Evolutionary conservation across 2,113 vertebrate species (phyloP).

Genomic region (Hipposideros armiger): DNA sequence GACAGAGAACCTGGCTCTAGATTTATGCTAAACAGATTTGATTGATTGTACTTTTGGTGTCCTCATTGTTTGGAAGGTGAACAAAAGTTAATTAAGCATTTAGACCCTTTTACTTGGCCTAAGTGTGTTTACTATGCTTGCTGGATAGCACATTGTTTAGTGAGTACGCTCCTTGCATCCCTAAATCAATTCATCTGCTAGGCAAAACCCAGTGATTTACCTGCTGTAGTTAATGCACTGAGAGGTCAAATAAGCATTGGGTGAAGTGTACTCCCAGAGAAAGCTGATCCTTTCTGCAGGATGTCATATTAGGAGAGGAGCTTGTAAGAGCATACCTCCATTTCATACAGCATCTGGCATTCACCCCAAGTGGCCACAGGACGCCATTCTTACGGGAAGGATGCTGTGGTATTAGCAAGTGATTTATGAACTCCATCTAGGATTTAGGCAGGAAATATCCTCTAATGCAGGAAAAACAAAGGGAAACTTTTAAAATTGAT

Average conservation of each 20-base stretch:
- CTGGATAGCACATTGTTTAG: constrained; percentile 55
- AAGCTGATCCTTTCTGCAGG: constrained; percentile 61
- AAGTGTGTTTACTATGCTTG: constrained; percentile 59
- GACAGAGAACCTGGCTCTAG: background rate
- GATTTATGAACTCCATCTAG: constrained; percentile 67
- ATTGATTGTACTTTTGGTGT: constrained; percentile 75
- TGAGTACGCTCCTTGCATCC: constrained; percentile 60
- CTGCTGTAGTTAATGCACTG: constrained; percentile 13
- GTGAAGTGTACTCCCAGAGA: constrained; percentile 30
- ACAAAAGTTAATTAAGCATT: constrained; percentile 81
- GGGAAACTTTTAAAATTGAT: background rate
- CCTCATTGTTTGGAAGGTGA: constrained; percentile 71
- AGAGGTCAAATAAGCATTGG: constrained; percentile 63
- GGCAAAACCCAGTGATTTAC: constrained; percentile 68
- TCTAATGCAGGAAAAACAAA: constrained; percentile 46
- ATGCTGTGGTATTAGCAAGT: constrained; percentile 44
- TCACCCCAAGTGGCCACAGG: constrained; percentile 56
- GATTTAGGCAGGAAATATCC: constrained; percentile 2
- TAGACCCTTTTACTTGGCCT: constrained; percentile 66
- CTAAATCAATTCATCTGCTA: constrained; percentile 70
- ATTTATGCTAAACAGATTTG: background rate
- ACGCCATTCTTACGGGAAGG: constrained; percentile 30
- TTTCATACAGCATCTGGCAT: constrained; percentile 62
- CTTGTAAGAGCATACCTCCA: constrained; percentile 63
- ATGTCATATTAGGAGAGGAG: constrained; percentile 63